Evolutionary conservation across 2,113 vertebrate genomes (phyloP), one percentile per base, ranked within the genome.

Genomic region (Takifugu flavidus): DNA sequence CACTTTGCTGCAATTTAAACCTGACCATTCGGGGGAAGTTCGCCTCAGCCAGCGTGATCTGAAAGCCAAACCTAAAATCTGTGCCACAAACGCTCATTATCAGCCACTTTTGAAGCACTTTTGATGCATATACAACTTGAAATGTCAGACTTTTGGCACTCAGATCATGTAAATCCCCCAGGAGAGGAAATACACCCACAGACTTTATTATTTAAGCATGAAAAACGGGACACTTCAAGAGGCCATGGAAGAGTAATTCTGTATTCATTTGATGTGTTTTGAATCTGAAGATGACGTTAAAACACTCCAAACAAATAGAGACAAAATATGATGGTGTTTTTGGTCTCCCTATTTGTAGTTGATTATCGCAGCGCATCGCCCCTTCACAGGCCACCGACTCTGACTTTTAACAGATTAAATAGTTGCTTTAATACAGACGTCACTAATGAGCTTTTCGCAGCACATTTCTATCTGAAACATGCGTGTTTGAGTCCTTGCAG

Each of bases 211-310:
- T 27, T 53, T 59, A 28, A 46, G 31, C 52, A 69, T 59, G 12
- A 56, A 54, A 70, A 68, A 56, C 5, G 1, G 66, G 12, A 8
- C 42, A 59, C 51, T 68, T 74, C n/a, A 58, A 55, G 25, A 53
- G 25, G 51, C 14, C 20, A 25, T 49, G 20, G 14, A 42, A 39
- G 15, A 68, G 51, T 50, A 52, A 79, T 81, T 77, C 43, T 49
- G 10, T 60, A n/a, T 61, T 74, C 13, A 49, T 63, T 59, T 74
- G 43, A 20, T 43, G 59, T 28, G 52, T 74, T 69, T 60, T 29
- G 49, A 61, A 65, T 71, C 47, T 54, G n/a, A 59, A 31, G 3
- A 59, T 56, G 49, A 54, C 45, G 13, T 34, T 3, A 39, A 58
- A 65, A 57, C 47, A 26, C 25, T 47, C 8, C 5, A 65, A 65